A percentile compares a stretch with the other conserved stretches of the same genome.
phyloP scores from a whole-genome alignment of 2,797 vertebrate genomes.

The Cossypha polioptera region DNA sequence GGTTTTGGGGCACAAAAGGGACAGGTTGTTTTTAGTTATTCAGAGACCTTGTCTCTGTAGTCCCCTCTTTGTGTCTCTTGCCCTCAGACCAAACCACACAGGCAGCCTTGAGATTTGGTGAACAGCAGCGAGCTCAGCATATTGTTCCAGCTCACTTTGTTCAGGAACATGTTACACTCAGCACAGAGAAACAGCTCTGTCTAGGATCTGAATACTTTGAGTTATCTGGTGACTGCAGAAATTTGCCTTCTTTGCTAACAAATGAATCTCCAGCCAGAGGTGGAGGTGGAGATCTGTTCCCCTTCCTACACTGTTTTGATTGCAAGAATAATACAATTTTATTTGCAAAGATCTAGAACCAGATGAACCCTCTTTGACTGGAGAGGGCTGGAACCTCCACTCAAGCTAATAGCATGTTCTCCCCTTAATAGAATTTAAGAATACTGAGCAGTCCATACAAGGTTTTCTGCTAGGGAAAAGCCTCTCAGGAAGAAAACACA shows the following conservation, averaged over 20 bases:
- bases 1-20: background rate
- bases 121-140: background rate
- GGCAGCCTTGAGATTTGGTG: background rate
- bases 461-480: background rate
- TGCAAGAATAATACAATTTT: background rate
- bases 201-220: background rate
- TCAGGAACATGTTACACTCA: background rate
- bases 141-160: background rate
- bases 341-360: background rate
- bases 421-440: background rate
- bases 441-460: background rate
- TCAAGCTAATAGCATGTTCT: background rate
- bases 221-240: background rate
- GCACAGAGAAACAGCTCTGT: background rate
- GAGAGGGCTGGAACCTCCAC: background rate
- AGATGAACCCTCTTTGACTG: background rate
- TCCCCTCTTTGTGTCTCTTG: background rate
- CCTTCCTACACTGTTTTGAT: background rate
- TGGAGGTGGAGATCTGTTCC: background rate
- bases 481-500: background rate
- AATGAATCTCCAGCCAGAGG: background rate
- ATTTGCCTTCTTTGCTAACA: background rate
- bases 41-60: background rate
- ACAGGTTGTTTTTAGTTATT: background rate
- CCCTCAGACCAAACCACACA: background rate